These are phyloP conservation scores for Actinemys pallida DNA, from an alignment of 2,113 vertebrate genomes.

Conservation along the genomic window DNA sequence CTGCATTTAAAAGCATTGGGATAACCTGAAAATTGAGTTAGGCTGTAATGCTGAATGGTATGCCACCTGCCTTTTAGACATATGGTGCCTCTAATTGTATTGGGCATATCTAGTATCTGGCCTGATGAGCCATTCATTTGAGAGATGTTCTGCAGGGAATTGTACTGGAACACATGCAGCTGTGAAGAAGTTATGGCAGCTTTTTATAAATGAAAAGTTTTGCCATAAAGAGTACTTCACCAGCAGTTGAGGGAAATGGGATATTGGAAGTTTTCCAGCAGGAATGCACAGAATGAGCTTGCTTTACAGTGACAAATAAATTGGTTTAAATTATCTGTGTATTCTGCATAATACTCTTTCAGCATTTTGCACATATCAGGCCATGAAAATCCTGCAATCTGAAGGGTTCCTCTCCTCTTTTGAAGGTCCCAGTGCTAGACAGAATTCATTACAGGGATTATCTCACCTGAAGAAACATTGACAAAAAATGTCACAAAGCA, in stretches of 20 bases:
- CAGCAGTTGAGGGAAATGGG: background rate
- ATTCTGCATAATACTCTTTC: background rate
- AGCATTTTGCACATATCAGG: background rate
- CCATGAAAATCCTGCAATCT: background rate
- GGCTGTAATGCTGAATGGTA: background rate
- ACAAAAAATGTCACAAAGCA: background rate
- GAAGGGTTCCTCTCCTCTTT: background rate
- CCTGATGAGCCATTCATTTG: background rate
- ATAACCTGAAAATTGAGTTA: background rate
- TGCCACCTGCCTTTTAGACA: background rate
- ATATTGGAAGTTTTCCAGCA: background rate
- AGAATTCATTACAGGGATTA: background rate
- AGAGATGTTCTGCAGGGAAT: background rate
- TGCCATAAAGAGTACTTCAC: background rate
- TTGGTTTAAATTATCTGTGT: background rate
- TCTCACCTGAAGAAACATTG: constrained; percentile 16
- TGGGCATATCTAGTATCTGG: background rate
- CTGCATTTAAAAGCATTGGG: background rate
- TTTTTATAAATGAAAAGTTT: background rate
- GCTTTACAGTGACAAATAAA: background rate
- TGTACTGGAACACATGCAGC: background rate
- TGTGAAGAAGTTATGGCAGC: background rate
- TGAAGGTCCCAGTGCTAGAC: background rate
- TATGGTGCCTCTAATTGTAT: background rate
- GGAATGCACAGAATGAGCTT: background rate